These are phyloP conservation scores for Nomada hirtipes DNA, from an alignment of 2,888 invertebrate species.

Conservation along the genomic window DNA sequence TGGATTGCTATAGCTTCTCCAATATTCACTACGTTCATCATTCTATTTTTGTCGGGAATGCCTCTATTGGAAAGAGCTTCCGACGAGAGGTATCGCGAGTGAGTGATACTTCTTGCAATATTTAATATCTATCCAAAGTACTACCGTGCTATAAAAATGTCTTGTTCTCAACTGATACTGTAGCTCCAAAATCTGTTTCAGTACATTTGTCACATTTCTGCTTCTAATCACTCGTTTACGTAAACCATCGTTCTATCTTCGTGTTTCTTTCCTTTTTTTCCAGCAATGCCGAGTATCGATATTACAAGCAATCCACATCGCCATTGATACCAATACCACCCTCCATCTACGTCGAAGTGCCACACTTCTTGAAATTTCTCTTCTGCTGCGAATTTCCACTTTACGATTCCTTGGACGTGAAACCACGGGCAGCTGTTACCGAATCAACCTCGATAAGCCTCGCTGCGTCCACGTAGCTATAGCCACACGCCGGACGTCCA, in stretches of 20 bases:
- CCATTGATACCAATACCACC: conserved; percentile 96
- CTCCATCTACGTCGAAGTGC: conserved; percentile 94
- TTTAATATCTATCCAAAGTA: not conserved
- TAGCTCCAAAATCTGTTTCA: not conserved
- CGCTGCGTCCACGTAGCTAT: conserved; percentile 91
- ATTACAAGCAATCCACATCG: conserved; percentile 95
- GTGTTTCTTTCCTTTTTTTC: conserved; percentile 69
- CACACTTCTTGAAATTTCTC: conserved; percentile 92
- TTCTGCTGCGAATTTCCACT: conserved; percentile 96
- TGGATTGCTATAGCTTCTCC: conserved; percentile 95
- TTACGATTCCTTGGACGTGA: conserved; percentile 91
- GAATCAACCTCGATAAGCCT: conserved; percentile 90
- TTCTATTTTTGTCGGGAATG: conserved; percentile 95
- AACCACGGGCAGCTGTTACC: conserved; percentile 88
- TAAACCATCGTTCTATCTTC: not conserved
- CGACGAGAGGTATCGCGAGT: conserved; percentile 95
- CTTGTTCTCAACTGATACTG: too few relatives aligned
- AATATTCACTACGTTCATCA: conserved; percentile 93
- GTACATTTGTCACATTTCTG: too few relatives aligned
- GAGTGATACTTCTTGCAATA: conserved; percentile 79
- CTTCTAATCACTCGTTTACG: not conserved
- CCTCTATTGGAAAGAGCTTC: conserved; percentile 94
- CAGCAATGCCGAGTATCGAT: conserved; percentile 93
- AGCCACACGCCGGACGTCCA: conserved; percentile 84
- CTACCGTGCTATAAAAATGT: too few relatives aligned